Evolutionary conservation across 2,797 vertebrate species (phyloP), one percentile per base, ranked within the genome.

Genomic region (Hydrophis major): DNA sequence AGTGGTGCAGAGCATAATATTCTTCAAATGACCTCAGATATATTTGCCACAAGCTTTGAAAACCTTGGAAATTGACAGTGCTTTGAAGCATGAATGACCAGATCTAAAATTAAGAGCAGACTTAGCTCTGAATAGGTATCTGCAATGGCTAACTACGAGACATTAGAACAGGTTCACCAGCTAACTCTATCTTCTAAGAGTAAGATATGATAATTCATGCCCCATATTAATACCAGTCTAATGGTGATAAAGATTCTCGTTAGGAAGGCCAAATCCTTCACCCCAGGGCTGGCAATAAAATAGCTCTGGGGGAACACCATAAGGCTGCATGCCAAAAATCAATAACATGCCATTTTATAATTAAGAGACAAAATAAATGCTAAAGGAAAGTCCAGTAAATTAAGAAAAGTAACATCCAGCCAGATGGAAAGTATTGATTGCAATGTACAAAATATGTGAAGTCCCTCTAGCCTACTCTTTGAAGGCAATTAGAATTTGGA

Each of bases 401-500:
- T 98, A 98, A 96, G 97, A 97, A 98, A 99, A 98, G 97, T 97
- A 98, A 97, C 97, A 98, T 98, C 97, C 98, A 97, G 95, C 98
- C 97, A 98, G 98, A 99, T 98, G 98, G 98, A 98, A 98, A 98
- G 97, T 98, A 99, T 99, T 98, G 98, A 99, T 99, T 99, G 98
- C 98, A 98, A 98, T 98, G 98, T 98, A 98, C 96, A 97, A 98
- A 98, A 98, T 98, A 98, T 98, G 98, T 98, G 98, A 97, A 97
- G 97, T 97, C 97, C 97, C 97, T 96, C 97, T 97, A 98, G 97
- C 98, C 98, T 97, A 97, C 96, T 97, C 97, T 95, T 97, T 97
- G 60, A 97, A 97, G 97, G 98, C 98, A 98, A 98, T 98, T 98
- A 98, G 97, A 97, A 97, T 94, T 97, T 96, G 96, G 96, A 96